Base-by-base conservation (phyloP, 2,888 invertebrate genomes). In the Agrochola macilenta region DNA sequence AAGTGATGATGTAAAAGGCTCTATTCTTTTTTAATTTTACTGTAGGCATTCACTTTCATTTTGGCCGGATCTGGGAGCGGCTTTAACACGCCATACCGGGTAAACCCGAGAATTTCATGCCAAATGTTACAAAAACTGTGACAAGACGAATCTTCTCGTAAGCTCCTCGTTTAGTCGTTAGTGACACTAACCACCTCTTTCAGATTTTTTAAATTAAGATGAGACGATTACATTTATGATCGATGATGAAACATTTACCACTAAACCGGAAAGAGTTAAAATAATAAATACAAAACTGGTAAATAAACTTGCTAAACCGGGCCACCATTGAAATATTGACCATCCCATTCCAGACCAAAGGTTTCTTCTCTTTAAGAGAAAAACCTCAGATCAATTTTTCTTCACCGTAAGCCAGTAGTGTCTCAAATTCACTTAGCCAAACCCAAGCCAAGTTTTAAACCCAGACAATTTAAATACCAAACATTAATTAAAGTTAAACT, bases 1-100 rank as follows among this genome's bases (percentile, higher is more conserved):
- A 54, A 60, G 23, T 73, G 39, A 35, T 78, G 49, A 82, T 54
- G 43, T 82, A 82, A 79, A 66, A 35, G 7, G 76, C 60, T 54
- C 3, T 58, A 14, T 65, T 39, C 2, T 74, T 23, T 52, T 64
- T 26, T n/a, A 17, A 35, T 23, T 39, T 26, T 52, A n/a, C 35
- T 26, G 17, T 65, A 63, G 35, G 17, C 26, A 54, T 65, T 23
- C 14, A 75, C 82, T 79, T 79, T 82, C 82, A 14, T 65, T 66
- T 46, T 26, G 17, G 14, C 75, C 46, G 65, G 78, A 82, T 82
- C 35, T 79, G 14, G 65, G 76, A 65, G 76, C 7, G 76, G 60
- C 26, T 5, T 23, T 14, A n/a, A 17, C 46, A 39, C 17, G 9
- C 35, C 46, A 35, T 76, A 5, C 8, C 17, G 5, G 43, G 12